Percentiles rank a stretch among this genome's conserved stretches.
Conservation (phyloP, 2,888 invertebrate species). For the Pandemis cinnamomeana region DNA sequence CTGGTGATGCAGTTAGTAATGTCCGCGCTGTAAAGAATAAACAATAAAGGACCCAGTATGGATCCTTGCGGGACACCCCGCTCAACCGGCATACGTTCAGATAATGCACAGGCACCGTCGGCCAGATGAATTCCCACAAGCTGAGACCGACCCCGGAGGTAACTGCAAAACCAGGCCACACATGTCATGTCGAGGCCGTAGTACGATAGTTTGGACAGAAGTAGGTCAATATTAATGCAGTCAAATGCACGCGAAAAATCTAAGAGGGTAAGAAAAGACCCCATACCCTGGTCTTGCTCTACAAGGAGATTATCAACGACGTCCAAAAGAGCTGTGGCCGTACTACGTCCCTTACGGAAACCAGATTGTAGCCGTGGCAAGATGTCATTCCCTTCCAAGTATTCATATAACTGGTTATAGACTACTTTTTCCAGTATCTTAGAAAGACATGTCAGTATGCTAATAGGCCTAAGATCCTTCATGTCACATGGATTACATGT, state of each 20-base stretch:
- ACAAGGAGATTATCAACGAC: not conserved
- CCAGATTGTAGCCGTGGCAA: not conserved
- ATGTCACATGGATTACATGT: not conserved
- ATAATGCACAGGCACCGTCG: not conserved
- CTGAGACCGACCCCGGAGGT: not conserved
- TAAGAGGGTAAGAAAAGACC: not conserved
- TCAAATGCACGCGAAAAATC: not conserved
- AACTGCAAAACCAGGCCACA: not conserved
- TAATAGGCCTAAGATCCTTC: not conserved
- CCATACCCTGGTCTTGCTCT: not conserved
- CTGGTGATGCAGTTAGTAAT: not conserved
- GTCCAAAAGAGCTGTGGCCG: not conserved
- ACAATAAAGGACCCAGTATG: not conserved
- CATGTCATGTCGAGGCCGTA: not conserved
- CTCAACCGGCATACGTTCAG: not conserved
- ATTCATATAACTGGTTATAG: not conserved
- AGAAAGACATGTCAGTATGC: not conserved
- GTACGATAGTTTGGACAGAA: not conserved
- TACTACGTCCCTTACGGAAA: not conserved
- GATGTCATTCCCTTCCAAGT: not conserved
- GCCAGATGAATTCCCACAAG: not conserved
- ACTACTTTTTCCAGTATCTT: not conserved
- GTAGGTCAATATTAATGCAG: not conserved
- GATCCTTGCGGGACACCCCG: not conserved
- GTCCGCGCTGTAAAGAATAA: not conserved